These are phyloP conservation scores for Leucopternis melanops DNA, from an alignment of 2,113 vertebrate species.

Conservation along the genomic window DNA sequence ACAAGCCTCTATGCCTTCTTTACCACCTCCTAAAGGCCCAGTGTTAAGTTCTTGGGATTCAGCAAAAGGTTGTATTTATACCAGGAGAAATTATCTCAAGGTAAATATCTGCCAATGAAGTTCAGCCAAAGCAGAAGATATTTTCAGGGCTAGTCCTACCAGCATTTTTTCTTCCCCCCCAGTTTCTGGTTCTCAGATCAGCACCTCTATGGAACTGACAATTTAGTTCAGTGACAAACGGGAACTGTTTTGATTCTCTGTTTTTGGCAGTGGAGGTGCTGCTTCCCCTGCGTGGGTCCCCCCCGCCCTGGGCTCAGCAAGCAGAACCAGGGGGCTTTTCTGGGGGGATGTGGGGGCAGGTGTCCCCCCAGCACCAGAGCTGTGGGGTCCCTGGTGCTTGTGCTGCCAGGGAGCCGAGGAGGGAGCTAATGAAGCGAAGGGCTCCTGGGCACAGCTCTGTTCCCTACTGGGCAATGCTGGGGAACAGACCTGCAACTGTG, in stretches of 20 bases:
- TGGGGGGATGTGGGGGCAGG: not conserved
- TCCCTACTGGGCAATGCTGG: not conserved
- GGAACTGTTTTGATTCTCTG: not conserved
- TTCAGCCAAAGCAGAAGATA: not conserved
- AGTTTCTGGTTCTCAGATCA: not conserved
- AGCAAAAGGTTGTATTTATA: not conserved
- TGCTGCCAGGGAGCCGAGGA: not conserved
- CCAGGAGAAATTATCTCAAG: not conserved
- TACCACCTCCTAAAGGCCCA: not conserved
- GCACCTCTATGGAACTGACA: not conserved
- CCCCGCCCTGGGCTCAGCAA: not conserved
- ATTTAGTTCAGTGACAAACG: not conserved
- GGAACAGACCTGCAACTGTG: not conserved
- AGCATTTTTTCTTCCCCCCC: not conserved
- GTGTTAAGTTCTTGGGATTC: not conserved
- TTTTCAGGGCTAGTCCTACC: not conserved
- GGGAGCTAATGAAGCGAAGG: not conserved
- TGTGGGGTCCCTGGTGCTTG: not conserved
- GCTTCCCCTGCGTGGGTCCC: not conserved
- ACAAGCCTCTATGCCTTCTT: not conserved
- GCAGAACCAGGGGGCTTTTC: not conserved
- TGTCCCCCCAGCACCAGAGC: not conserved
- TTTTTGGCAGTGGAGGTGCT: not conserved
- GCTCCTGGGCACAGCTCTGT: not conserved
- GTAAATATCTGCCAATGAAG: not conserved